Evolutionary conservation across 2,888 invertebrate genomes (phyloP), one percentile per base, ranked within the genome.

Genomic region (Synergus gifuensis): DNA sequence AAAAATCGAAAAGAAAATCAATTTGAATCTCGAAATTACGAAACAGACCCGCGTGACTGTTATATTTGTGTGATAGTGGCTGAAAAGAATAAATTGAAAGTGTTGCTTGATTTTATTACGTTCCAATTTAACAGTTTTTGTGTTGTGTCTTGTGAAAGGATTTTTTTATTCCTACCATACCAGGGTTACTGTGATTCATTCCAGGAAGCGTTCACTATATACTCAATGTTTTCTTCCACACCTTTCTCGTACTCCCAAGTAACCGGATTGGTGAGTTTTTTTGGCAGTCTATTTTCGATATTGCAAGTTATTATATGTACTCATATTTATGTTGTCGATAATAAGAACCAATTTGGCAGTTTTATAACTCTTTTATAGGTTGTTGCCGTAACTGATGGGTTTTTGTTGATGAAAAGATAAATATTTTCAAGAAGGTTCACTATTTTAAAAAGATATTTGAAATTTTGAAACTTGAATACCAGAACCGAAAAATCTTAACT

Each of bases 221-320:
- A 54, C 73, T 73, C 49, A 73, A 73, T 73, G 73, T 49, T 73
- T 73, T 73, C 49, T 73, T 73, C 73, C 73, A 73, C 73, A 73
- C 73, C 49, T 73, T 28, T 73, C 54, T 73, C 73, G 49, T 73
- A 49, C 69, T 73, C 8, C 69, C 69, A 73, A 73, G 49, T 73
- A 36, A 73, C 73, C 49, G 54, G 73, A 73, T 28, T 73, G 73
- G 73, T 73, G 54, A 73, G 73, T 73, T 73, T 73, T 49, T 73
- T 12, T 73, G 16, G 49, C 49, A 73, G n/a, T 73, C 36, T n/a
- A 73, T 73, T 54, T 16, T 49, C 16, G n/a, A n/a, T 54, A 28
- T 11, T 40, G 54, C 36, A 54, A 40, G n/a, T 40, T 49, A 54
- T 60, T 46, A 46, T 46, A 12, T 46, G 11, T 46, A n/a, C 54